Percentiles rank a stretch among this genome's conserved stretches.
phyloP scores from a whole-genome alignment of 2,888 invertebrate species.

The Cosmia pyralina region DNA sequence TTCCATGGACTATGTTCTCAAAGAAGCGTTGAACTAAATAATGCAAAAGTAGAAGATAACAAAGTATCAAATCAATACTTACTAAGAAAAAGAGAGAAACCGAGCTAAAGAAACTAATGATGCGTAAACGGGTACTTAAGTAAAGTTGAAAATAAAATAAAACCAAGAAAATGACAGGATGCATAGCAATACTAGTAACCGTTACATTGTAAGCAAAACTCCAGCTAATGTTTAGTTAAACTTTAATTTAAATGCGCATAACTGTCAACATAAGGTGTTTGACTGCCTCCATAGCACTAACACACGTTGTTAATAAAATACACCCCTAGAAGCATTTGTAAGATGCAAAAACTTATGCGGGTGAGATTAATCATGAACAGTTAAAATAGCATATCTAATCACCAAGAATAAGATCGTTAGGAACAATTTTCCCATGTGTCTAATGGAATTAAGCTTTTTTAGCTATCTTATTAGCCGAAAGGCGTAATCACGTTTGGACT shows the following conservation, averaged over 20 bases:
- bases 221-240: conserved; percentile 19
- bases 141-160: conserved; percentile 22
- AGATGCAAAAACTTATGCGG: conserved; percentile 55
- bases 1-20: not conserved
- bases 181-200: conserved; percentile 22
- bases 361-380: conserved; percentile 50
- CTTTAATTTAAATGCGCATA: conserved; percentile 49
- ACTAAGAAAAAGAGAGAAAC: conserved; percentile 4
- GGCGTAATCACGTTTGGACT: conserved; percentile 55
- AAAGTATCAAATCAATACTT: not conserved
- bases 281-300: conserved; percentile 21
- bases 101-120: conserved; percentile 25
- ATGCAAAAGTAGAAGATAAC: not conserved
- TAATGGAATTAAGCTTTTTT: conserved; percentile 59
- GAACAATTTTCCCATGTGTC: conserved; percentile 45
- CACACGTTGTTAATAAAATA: conserved; percentile 18
- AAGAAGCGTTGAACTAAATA: not conserved
- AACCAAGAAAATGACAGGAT: conserved; percentile 19
- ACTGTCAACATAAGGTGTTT: conserved; percentile 35
- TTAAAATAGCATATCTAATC: conserved; percentile 35
- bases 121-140: conserved; percentile 31
- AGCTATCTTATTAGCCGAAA: conserved; percentile 57
- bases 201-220: conserved; percentile 36
- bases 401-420: conserved; percentile 33
- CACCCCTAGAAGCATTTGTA: conserved; percentile 36